phyloP scores from a whole-genome alignment of 2,888 invertebrate genomes.

The Thecocarcelia acutangulata region DNA sequence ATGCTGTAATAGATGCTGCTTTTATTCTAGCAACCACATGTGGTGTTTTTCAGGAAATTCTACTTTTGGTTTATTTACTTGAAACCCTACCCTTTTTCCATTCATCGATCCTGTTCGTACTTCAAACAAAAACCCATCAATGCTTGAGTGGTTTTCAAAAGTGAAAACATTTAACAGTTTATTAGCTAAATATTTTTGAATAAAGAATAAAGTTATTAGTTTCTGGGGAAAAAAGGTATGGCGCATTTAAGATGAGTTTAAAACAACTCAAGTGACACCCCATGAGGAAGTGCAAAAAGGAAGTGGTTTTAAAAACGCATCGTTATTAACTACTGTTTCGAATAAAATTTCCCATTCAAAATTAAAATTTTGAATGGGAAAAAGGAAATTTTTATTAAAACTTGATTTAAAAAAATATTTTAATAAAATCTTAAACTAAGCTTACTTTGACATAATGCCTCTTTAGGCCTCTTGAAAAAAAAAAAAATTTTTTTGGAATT shows the following conservation, averaged over 20 bases:
- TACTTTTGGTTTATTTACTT: slow-evolving; percentile 6
- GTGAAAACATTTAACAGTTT: slow-evolving; percentile 63
- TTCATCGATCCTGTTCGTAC: background rate
- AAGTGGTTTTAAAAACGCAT: background rate
- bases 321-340: background rate
- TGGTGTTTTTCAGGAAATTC: slow-evolving; percentile 45
- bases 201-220: slow-evolving; percentile 26
- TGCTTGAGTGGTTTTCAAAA: slow-evolving; percentile 58
- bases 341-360: too few relatives aligned
- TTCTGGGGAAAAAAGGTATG: background rate
- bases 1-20: background rate
- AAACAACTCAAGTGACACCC: slow-evolving; percentile 34
- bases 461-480: too few relatives aligned
- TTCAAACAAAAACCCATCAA: slow-evolving; percentile 4
- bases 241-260: background rate
- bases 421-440: too few relatives aligned
- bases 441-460: too few relatives aligned
- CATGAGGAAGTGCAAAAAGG: background rate
- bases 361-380: too few relatives aligned
- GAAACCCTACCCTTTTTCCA: slow-evolving; percentile 37
- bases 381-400: too few relatives aligned
- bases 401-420: background rate
- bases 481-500: background rate
- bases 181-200: slow-evolving; percentile 55
- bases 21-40: slow-evolving; percentile 62